Evolutionary conservation across 2,797 vertebrate genomes (phyloP).

Genomic region (Phaenicophaeus curvirostris): DNA sequence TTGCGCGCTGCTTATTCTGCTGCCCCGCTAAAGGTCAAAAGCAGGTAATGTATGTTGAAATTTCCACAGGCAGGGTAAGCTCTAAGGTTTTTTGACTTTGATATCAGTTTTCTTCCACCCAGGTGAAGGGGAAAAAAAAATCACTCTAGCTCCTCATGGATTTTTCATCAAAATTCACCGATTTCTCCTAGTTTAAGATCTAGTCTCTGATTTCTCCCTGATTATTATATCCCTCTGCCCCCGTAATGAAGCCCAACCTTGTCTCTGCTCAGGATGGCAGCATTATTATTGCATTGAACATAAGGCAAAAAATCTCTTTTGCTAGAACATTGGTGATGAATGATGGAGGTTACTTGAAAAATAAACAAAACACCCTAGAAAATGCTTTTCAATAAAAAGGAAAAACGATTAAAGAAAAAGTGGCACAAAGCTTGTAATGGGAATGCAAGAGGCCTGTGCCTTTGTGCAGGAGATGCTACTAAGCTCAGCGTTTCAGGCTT

Average conservation of each 20-base stretch:
- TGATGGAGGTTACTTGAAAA: neutral
- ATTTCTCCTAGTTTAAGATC: conserved; percentile 14
- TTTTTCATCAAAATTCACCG: conserved; percentile 48
- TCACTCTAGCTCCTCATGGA: neutral
- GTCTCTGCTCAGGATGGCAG: neutral
- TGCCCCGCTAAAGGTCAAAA: conserved; percentile 24
- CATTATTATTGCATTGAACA: neutral
- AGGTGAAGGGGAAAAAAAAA: neutral
- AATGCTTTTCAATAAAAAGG: neutral
- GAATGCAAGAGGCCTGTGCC: rapidly evolving
- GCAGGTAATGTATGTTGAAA: conserved; percentile 29
- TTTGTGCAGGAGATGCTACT: neutral
- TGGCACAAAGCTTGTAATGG: neutral
- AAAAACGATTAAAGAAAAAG: neutral
- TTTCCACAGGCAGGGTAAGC: neutral
- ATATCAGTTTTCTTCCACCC: conserved; percentile 42
- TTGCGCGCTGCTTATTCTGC: neutral
- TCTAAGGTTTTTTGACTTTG: conserved; percentile 31
- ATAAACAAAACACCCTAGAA: neutral
- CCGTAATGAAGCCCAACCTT: neutral
- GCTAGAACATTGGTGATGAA: neutral
- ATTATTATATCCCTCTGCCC: neutral
- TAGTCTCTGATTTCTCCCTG: conserved; percentile 14
- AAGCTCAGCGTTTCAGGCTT: neutral
- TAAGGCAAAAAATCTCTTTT: neutral